Conservation (phyloP, 2,888 invertebrate species). For the Andrena marginata region DNA sequence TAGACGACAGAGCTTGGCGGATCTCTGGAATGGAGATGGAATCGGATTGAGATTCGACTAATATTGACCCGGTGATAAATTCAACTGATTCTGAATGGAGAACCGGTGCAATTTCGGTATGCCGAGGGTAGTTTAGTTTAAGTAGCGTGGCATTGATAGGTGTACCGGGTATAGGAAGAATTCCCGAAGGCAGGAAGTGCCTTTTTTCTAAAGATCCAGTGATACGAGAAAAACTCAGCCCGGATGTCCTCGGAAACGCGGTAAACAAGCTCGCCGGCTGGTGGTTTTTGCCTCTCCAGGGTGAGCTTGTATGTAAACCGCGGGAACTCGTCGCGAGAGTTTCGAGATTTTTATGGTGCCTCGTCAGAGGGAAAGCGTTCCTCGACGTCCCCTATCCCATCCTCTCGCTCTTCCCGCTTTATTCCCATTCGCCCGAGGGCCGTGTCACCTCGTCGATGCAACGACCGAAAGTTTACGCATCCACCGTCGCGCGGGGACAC, state of each 20-base stretch:
- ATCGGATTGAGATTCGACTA: no score
- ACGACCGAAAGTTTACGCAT: constrained; percentile 53
- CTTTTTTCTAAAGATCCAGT: neutral
- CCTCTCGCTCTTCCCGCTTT: constrained; percentile 10
- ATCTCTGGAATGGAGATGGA: no score
- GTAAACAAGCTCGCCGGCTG: constrained; percentile 1
- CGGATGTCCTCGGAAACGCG: neutral
- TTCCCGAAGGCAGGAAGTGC: neutral
- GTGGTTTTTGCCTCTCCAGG: constrained; percentile 11
- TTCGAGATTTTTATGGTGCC: constrained; percentile 73
- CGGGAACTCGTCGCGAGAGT: constrained; percentile 69
- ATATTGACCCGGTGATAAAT: no score
- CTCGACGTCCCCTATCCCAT: constrained; percentile 11
- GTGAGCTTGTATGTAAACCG: constrained; percentile 55
- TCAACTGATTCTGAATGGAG: no score
- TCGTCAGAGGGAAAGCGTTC: constrained; percentile 39
- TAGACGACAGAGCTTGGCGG: no score
- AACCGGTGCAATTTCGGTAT: no score
- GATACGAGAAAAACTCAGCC: neutral
- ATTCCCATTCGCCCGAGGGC: constrained; percentile 1
- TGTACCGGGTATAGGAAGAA: neutral
- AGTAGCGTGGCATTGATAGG: no score
- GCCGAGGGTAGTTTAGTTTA: no score
- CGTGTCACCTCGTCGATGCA: constrained; percentile 15
- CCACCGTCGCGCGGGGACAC: constrained; percentile 2